A percentile compares a stretch with the other conserved stretches of the same genome.
These are phyloP conservation scores for Aricia artaxerxes DNA, from an alignment of 2,888 invertebrate species.

Conservation along the genomic window DNA sequence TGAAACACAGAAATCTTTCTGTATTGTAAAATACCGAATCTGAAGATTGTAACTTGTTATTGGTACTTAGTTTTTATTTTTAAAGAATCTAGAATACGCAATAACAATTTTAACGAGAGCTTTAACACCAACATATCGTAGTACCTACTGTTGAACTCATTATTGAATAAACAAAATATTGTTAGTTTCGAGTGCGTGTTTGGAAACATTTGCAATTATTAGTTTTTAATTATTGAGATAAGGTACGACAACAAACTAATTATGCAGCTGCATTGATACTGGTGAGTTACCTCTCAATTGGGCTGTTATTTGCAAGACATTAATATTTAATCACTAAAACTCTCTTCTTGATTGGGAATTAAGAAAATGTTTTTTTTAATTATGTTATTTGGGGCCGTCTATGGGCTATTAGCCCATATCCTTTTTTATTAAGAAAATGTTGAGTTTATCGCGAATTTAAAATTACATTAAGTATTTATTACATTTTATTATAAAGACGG, in stretches of 20 bases:
- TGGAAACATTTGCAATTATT: not conserved
- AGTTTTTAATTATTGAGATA: constrained; percentile 21
- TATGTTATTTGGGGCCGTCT: too few relatives aligned
- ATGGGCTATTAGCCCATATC: too few relatives aligned
- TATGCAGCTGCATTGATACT: not conserved
- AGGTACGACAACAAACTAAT: not conserved
- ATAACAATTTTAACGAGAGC: constrained; percentile 16
- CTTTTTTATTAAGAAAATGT: too few relatives aligned
- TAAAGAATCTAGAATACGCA: not conserved
- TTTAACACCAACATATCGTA: not conserved
- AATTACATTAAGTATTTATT: too few relatives aligned
- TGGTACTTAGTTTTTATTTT: not conserved
- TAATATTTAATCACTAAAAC: too few relatives aligned
- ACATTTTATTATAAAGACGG: too few relatives aligned
- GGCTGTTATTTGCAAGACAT: too few relatives aligned
- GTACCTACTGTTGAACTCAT: constrained; percentile 10
- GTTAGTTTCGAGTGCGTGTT: not conserved
- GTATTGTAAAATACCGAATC: not conserved
- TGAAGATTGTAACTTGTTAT: not conserved
- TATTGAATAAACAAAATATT: not conserved
- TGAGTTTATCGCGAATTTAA: too few relatives aligned
- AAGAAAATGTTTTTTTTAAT: too few relatives aligned
- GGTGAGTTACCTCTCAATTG: not conserved
- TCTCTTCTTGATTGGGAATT: too few relatives aligned
- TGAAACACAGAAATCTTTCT: not conserved